phyloP scores from a whole-genome alignment of 2,888 invertebrate genomes.

The Monoplex corrugatus region DNA sequence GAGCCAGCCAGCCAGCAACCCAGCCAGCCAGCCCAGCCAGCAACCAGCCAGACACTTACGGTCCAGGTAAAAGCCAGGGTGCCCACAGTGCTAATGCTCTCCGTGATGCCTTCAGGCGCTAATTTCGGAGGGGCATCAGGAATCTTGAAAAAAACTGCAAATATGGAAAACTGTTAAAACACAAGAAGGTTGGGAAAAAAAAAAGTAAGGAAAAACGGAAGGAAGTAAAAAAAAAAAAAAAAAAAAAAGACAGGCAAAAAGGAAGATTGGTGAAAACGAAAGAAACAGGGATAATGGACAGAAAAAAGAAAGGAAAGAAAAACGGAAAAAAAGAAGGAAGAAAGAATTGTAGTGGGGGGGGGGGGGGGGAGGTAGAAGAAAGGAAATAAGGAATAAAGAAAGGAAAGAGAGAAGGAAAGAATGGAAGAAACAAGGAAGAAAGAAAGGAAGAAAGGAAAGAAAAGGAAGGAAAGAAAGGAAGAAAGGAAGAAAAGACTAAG shows the following conservation, averaged over 20 bases:
- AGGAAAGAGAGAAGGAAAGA: background rate
- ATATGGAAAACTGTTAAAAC: background rate
- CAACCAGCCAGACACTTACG: conserved; percentile 49
- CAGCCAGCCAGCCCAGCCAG: background rate
- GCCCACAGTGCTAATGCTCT: conserved; percentile 96
- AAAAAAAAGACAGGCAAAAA: background rate
- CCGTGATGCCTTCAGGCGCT: conserved; percentile 89
- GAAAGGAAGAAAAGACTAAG: background rate
- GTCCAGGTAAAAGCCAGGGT: conserved; percentile 90
- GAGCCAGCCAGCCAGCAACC: background rate
- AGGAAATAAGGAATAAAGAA: too few species aligned
- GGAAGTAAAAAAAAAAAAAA: background rate
- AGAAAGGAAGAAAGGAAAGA: background rate
- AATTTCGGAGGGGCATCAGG: conserved; percentile 89
- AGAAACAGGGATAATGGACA: background rate
- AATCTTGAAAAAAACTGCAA: conserved; percentile 79
- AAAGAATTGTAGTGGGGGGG: too few species aligned
- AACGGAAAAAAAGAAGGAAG: background rate
- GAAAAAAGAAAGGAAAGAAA: background rate
- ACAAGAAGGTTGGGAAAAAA: background rate
- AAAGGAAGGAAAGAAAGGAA: background rate
- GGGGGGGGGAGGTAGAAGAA: too few species aligned
- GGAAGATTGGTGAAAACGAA: background rate
- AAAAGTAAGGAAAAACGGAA: background rate
- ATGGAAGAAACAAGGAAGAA: background rate